Evolutionary conservation across 2,888 invertebrate genomes (phyloP), one percentile per base, ranked within the genome.

Genomic region (Acanthosepion esculentum): DNA sequence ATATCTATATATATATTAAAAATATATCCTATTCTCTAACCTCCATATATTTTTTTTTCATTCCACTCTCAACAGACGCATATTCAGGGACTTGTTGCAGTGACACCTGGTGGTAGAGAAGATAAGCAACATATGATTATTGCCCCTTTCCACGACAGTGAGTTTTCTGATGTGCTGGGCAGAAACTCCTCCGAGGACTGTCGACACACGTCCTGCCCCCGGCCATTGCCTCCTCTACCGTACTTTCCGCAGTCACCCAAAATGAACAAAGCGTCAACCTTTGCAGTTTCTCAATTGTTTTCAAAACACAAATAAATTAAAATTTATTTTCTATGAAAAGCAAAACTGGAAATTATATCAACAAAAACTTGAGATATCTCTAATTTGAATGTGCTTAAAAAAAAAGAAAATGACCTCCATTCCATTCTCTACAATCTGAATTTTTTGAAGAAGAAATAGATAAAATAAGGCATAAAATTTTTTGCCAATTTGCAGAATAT

Each of bases 21-120:
- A 78, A 20, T 78, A 78, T 78, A 78, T 78, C 78, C 78, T 78
- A 15, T n/a, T 78, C 78, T 78, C 78, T 78, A 78, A 78, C 78
- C n/a, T n/a, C 78, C 78, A 78, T 78, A 23, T 78, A n/a, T 78
- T n/a, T 78, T 78, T 59, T 78, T 78, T 78, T 78, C 78, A n/a
- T 78, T 78, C 78, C 78, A 78, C 78, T 78, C 78, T 78, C 78
- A 78, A 78, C 78, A 78, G 78, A 78, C 78, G 78, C 78, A 78
- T 78, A 78, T 78, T 78, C 78, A 78, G 78, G 78, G 78, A 78
- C 78, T 78, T 78, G 78, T 78, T 78, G 78, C 78, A 78, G 78
- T 78, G 78, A 78, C 78, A 78, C 78, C 78, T 78, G 78, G 78
- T 78, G 78, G 78, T 78, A 78, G 20, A 78, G n/a, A 33, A 78